These are phyloP conservation scores for Meganola albula DNA, from an alignment of 2,888 invertebrate genomes.

Conservation along the genomic window DNA sequence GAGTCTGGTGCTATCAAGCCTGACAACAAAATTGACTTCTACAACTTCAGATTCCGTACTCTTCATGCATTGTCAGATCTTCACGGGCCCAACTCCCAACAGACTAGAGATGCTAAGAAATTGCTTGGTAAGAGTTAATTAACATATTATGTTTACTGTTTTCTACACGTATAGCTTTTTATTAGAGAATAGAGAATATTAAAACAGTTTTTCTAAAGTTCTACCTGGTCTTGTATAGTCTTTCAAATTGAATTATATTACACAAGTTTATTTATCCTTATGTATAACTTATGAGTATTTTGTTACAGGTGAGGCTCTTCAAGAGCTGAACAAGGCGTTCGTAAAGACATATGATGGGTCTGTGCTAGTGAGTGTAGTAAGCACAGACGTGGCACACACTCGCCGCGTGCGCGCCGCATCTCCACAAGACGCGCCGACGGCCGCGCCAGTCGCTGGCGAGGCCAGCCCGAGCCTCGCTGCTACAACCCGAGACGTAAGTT, in stretches of 20 bases:
- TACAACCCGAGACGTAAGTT: too few species aligned
- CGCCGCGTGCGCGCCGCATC: slow-evolving; percentile 60
- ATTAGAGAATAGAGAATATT: too few species aligned
- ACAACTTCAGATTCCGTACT: slow-evolving; percentile 80
- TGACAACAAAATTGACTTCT: slow-evolving; percentile 80
- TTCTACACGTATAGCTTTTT: too few species aligned
- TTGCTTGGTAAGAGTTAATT: slow-evolving; percentile 75
- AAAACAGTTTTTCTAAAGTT: too few species aligned
- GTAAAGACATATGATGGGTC: slow-evolving; percentile 75
- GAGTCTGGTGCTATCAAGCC: slow-evolving; percentile 60
- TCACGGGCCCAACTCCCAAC: slow-evolving; percentile 81
- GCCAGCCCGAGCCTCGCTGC: too few species aligned
- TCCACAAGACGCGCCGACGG: background rate
- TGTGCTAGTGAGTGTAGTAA: slow-evolving; percentile 80
- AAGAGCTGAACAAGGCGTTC: slow-evolving; percentile 73
- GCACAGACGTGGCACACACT: slow-evolving; percentile 81
- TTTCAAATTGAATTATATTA: too few species aligned
- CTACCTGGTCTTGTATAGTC: too few species aligned
- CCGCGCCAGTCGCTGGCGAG: background rate
- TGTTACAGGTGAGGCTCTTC: slow-evolving; percentile 57
- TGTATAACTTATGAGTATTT: slow-evolving; percentile 1
- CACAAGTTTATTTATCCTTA: background rate
- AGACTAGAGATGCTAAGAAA: slow-evolving; percentile 80
- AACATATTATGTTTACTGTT: too few species aligned
- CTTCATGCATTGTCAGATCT: slow-evolving; percentile 80